Percentiles rank a stretch among this genome's conserved stretches.
Evolutionary conservation across 2,113 vertebrate genomes (phyloP).

Genomic region (Ia io): DNA sequence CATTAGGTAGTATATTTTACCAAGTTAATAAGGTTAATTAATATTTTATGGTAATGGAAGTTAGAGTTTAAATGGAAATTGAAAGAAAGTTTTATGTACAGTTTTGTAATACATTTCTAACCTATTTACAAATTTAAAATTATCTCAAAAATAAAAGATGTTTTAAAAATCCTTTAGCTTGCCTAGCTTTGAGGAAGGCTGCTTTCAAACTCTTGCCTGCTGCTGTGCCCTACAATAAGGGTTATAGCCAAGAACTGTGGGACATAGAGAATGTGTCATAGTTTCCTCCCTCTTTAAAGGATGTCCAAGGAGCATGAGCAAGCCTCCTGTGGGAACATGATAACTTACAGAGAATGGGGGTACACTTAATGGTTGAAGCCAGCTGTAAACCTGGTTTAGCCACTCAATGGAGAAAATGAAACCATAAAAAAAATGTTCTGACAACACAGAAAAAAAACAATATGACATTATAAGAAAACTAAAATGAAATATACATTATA

Average conservation of each 20-base stretch:
- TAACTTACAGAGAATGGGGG: not conserved
- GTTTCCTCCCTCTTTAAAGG: not conserved
- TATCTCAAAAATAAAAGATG: not conserved
- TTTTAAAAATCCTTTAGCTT: not conserved
- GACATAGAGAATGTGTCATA: not conserved
- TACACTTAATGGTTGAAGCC: not conserved
- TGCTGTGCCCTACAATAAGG: not conserved
- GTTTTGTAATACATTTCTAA: not conserved
- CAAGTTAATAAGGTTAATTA: not conserved
- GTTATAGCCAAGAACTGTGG: not conserved
- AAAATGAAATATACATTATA: not conserved
- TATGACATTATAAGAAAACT: not conserved
- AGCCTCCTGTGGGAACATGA: not conserved
- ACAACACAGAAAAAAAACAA: conserved; percentile 4
- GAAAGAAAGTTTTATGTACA: not conserved
- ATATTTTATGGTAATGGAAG: not conserved
- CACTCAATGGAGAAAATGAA: not conserved
- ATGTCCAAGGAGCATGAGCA: not conserved
- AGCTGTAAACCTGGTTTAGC: not conserved
- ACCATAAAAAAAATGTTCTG: not conserved
- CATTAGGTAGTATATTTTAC: not conserved
- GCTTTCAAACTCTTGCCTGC: not conserved
- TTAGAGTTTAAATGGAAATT: not conserved
- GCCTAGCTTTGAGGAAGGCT: not conserved
- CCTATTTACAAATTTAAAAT: not conserved